Base-by-base conservation (phyloP, 2,113 vertebrate genomes). In the Arothron firmamentum region DNA sequence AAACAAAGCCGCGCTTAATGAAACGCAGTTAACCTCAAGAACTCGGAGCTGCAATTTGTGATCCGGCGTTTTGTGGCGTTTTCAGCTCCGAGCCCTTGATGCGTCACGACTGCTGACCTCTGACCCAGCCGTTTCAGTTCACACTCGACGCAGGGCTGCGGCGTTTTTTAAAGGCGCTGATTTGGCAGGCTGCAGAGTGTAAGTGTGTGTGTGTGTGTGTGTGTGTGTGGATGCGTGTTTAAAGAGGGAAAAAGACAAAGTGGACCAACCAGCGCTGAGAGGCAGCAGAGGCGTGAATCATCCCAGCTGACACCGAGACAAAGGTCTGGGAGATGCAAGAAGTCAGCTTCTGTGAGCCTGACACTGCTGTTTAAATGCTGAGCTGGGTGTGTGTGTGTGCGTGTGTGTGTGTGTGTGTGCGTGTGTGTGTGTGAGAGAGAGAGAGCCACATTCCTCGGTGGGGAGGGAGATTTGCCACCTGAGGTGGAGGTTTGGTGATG, bases 251-350 rank as follows among this genome's bases (percentile, higher is more conserved):
- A 79, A 62, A 68, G 75, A 70, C 54, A n/a, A 54, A 56, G 8
- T 12, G n/a, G 25, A n/a, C 15, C 52, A 49, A 59, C 9, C 68
- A 50, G 62, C 1, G 6, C 67, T 16, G 68, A 51, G 65, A 61
- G 53, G 62, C 67, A 67, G 56, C 62, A 47, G 66, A 71, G 73
- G 75, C 70, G 85, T 85, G 82, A 86, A 88, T 87, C 79, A 86
- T 69, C 48, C 61, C 61, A 31, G 70, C 74, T 79, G 87, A 84
- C 81, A 81, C 68, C 71, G 83, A 83, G 81, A 77, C 67, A 84
- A 81, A 83, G 83, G 78, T 79, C 70, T 81, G 81, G 81, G 78
- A 80, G 65, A 77, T 80, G 62, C 67, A 80, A 83, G 83, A 84
- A 83, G 70, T 88, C 85, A 79, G 42, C 68, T 70, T 68, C 52